These are phyloP conservation scores for Lacerta viridis DNA, from an alignment of 2,797 vertebrate genomes.

Conservation along the genomic window DNA sequence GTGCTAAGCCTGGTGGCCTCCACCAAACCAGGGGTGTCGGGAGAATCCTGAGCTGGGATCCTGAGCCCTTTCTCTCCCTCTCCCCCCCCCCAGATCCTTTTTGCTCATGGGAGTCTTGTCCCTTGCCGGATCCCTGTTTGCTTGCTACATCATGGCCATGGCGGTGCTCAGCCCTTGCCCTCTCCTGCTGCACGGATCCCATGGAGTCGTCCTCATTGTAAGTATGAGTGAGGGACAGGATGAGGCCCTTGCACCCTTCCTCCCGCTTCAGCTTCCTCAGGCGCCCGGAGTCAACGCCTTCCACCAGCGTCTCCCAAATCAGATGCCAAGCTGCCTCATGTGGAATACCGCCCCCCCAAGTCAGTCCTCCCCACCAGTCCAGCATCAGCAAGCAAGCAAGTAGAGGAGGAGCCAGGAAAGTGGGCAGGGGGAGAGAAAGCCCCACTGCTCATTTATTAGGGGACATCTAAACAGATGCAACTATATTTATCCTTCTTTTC, in stretches of 20 bases:
- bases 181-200: constrained; percentile 75
- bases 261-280: not conserved
- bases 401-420: no score
- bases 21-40: no score
- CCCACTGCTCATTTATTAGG: no score
- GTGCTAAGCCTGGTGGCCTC: not conserved
- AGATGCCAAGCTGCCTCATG: no score
- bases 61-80: fast-evolving
- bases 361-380: no score
- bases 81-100: constrained; percentile 78
- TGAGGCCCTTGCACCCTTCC: fast-evolving
- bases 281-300: no score
- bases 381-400: no score
- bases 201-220: constrained; percentile 84
- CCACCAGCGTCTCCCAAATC: no score
- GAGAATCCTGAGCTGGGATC: not conserved
- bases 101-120: constrained; percentile 81
- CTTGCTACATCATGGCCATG: constrained; percentile 86
- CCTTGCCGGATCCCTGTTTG: constrained; percentile 81
- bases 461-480: no score
- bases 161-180: constrained; percentile 88
- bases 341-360: no score
- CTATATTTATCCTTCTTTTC: no score
- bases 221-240: constrained; percentile 28
- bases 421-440: no score